Conservation (phyloP, 2,113 vertebrate species). For the Shinisaurus crocodilurus region DNA sequence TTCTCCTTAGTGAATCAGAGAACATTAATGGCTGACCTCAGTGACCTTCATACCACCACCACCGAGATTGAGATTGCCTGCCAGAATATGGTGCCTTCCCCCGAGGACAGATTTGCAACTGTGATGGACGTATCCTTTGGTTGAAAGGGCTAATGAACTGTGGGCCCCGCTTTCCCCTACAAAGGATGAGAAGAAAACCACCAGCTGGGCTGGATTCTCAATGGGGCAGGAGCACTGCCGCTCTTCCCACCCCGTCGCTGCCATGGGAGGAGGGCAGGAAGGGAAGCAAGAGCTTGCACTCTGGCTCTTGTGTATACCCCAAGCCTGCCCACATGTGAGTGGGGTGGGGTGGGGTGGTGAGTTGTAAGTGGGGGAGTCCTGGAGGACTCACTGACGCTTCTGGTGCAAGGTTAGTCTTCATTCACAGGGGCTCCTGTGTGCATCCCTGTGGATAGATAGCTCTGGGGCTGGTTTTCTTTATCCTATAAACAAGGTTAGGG, state of each 20-base stretch:
- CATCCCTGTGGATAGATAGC: too few species aligned
- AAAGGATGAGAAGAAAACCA: not conserved
- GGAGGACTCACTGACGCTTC: not conserved
- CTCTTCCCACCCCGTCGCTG: not conserved
- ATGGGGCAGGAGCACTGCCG: not conserved
- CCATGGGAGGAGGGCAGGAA: not conserved
- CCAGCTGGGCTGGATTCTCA: not conserved
- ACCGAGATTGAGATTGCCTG: conserved; percentile 92
- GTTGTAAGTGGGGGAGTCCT: too few species aligned
- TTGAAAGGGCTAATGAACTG: not conserved
- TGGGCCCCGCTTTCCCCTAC: not conserved
- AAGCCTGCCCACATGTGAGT: not conserved
- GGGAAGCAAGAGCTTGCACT: not conserved
- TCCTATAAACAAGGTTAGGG: too few species aligned
- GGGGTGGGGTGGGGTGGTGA: not conserved
- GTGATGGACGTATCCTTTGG: conserved; percentile 91
- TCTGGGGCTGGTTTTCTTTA: rapidly evolving
- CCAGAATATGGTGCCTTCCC: conserved; percentile 84
- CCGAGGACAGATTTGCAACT: conserved; percentile 89
- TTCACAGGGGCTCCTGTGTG: not conserved
- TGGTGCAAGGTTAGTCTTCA: not conserved
- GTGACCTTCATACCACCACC: conserved; percentile 90
- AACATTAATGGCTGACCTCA: conserved; percentile 87
- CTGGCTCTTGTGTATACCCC: not conserved
- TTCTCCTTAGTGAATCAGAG: conserved; percentile 89